Evolutionary conservation across 2,888 invertebrate species (phyloP), one percentile per base, ranked within the genome.

Genomic region (Kryphioiulus occultus): DNA sequence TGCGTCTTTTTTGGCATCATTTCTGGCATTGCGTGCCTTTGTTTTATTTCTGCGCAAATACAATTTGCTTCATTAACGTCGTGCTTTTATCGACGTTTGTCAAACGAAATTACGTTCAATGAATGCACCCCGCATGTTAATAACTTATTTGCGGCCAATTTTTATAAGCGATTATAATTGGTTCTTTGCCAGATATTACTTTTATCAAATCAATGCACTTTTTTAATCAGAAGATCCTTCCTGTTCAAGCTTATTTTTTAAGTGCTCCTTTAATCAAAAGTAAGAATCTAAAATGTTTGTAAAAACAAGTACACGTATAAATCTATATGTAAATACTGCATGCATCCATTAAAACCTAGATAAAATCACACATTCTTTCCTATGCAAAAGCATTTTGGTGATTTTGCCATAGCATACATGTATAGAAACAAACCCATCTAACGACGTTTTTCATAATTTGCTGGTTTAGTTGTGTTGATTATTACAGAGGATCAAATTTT

Each of bases 21-120:
- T 68, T 68, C 22, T 68, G 68, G 68, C 68, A 68, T 26, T 68
- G 68, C 22, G 1, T 68, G 68, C 68, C 26, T 68, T 68, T 68
- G 26, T 26, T 53, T 68, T 68, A 68, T 68, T 68, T n/a, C 68
- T 26, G 19, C 3, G 68, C 12, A 68, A 68, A 68, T n/a, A 68
- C 68, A 68, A 68, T 68, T 68, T 68, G 68, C 68, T 68, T 68
- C 26, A 68, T 68, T 68, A 68, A 68, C 26, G 68, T 68, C 26
- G 26, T 68, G n/a, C 68, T 68, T 68, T 12, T 26, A 68, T 68
- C 10, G 68, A 68, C 68, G 68, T 68, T n/a, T 68, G 68, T 68
- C 68, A 68, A 68, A 68, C 22, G 68, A 68, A 68, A 68, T 68
- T 68, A 68, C 68, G 26, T 68, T 26, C 68, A 22, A 10, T 26